Evolutionary conservation across 2,888 invertebrate species (phyloP).

Genomic region (Philereme vetulata): DNA sequence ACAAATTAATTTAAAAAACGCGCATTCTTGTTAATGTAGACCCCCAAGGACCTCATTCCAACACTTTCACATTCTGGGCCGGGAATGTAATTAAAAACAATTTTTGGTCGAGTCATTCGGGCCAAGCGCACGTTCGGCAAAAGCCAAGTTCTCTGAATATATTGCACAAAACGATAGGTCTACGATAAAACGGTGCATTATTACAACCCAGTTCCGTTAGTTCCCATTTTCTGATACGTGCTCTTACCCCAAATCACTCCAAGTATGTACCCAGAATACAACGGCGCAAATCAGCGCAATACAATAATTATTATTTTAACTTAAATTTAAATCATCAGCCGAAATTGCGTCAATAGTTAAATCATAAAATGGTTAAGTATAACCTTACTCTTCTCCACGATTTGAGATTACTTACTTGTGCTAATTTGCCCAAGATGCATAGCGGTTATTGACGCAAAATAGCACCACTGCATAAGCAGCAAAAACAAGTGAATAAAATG

Average conservation of each 20-base stretch:
- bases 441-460: slow-evolving; percentile 27
- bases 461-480: slow-evolving; percentile 45
- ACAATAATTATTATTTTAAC: too few relatives aligned
- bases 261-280: slow-evolving; percentile 20
- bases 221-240: neutral
- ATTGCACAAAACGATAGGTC: neutral
- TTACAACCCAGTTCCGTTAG: neutral
- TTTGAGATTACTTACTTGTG: neutral
- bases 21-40: slow-evolving; percentile 1
- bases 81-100: slow-evolving; percentile 65
- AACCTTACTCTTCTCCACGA: neutral
- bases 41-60: slow-evolving; percentile 13
- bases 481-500: slow-evolving; percentile 33
- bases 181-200: neutral
- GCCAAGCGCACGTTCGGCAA: slow-evolving; percentile 6
- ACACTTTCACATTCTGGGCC: slow-evolving; percentile 43
- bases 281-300: neutral
- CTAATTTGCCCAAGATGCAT: slow-evolving; percentile 11
- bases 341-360: too few relatives aligned
- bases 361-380: too few relatives aligned
- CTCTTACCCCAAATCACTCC: slow-evolving; percentile 13
- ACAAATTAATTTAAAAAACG: neutral
- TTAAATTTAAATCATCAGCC: too few relatives aligned
- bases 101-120: slow-evolving; percentile 35
- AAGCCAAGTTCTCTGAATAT: neutral